A percentile compares a stretch with the other conserved stretches of the same genome.
These are phyloP conservation scores for Drosophila setifemur DNA, from an alignment of 1,140 invertebrate species.

Conservation along the genomic window DNA sequence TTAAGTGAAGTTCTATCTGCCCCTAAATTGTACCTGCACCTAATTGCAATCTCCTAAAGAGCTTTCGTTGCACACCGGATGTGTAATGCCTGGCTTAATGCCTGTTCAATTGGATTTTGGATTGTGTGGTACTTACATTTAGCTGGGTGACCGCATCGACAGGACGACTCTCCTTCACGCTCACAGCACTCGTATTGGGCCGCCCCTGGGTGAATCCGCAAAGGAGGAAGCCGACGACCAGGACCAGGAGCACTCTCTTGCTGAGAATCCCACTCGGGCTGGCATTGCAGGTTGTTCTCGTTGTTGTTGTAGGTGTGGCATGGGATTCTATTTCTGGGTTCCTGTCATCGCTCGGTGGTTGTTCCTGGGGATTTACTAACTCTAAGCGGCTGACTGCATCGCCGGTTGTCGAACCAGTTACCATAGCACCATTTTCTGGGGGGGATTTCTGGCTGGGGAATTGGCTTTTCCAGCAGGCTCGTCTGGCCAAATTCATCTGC, in stretches of 20 bases:
- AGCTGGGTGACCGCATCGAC: slow-evolving; percentile 43
- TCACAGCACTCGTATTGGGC: slow-evolving; percentile 60
- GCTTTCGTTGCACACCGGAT: slow-evolving; percentile 15
- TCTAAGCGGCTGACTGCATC: slow-evolving; percentile 6
- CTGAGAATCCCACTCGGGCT: not conserved
- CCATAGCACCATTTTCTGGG: slow-evolving; percentile 31
- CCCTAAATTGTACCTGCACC: not conserved
- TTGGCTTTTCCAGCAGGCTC: slow-evolving; percentile 70
- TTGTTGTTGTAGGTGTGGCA: slow-evolving; percentile 4
- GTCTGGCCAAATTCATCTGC: slow-evolving; percentile 75
- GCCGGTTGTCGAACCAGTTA: slow-evolving; percentile 14
- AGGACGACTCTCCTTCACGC: slow-evolving; percentile 10
- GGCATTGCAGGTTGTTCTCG: slow-evolving; percentile 15
- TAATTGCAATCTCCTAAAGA: slow-evolving; percentile 42
- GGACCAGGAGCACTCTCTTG: slow-evolving; percentile 49
- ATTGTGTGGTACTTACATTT: slow-evolving; percentile 50
- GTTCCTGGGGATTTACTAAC: slow-evolving; percentile 9
- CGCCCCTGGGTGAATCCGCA: slow-evolving; percentile 59
- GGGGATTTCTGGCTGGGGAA: not conserved
- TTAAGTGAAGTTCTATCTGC: not conserved
- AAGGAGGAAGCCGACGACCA: slow-evolving; percentile 50
- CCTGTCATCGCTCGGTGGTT: slow-evolving; percentile 33
- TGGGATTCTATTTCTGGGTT: slow-evolving; percentile 2
- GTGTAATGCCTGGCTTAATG: slow-evolving; percentile 14
- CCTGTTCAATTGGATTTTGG: slow-evolving; percentile 1